These are phyloP conservation scores for Gymnothorax javanicus DNA, from an alignment of 2,797 vertebrate genomes.

Conservation along the genomic window DNA sequence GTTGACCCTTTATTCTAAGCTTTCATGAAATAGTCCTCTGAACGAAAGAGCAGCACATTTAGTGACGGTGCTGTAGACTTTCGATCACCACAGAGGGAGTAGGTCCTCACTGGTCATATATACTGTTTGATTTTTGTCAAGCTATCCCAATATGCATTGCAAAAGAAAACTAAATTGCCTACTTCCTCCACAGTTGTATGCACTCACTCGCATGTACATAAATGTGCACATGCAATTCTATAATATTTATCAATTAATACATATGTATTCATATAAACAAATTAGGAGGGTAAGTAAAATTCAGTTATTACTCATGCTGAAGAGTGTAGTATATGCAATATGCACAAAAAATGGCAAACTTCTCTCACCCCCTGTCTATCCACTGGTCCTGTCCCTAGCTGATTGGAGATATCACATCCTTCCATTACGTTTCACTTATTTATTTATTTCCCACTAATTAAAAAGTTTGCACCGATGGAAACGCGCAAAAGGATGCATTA, in stretches of 20 bases:
- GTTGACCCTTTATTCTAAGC: not conserved
- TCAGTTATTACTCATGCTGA: not conserved
- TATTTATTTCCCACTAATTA: conserved; percentile 69
- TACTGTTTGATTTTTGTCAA: not conserved
- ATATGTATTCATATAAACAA: too few species aligned
- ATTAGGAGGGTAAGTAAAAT: not conserved
- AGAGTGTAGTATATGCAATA: not conserved
- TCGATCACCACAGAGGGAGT: not conserved
- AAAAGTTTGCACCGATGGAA: conserved; percentile 63
- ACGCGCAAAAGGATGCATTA: conserved; percentile 65
- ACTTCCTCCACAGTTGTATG: not conserved
- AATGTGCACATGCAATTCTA: not conserved
- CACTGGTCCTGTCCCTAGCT: not conserved
- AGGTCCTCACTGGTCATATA: not conserved
- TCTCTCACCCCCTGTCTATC: not conserved
- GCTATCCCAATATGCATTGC: not conserved
- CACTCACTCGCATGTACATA: not conserved
- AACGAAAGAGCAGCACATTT: not conserved
- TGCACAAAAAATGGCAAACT: not conserved
- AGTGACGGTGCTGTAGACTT: not conserved
- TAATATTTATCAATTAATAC: not conserved
- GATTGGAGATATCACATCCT: not conserved
- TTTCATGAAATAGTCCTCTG: not conserved
- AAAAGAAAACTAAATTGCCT: conserved; percentile 4
- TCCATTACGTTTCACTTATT: conserved; percentile 61